Base-by-base conservation (phyloP, 2,113 vertebrate species). In the Clarias batrachus region DNA sequence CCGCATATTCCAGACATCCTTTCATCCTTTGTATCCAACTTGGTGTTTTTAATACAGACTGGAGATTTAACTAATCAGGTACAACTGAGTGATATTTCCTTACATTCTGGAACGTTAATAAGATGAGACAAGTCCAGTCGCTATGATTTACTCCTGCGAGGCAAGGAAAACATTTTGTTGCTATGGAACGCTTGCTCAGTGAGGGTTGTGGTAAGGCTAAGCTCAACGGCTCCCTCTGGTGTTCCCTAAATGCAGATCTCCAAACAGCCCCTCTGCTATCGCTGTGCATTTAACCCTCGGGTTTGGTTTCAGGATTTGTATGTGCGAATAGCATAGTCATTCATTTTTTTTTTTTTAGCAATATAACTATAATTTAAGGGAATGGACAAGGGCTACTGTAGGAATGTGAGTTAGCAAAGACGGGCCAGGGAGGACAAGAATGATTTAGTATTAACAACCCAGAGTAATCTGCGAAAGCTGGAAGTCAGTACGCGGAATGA, bases 171-270 rank as follows among this genome's bases (percentile, higher is more conserved):
- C 2, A 41, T 11, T 1, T 19, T 16, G 57, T 71, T 57, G 60
- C 86, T 87, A 27, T 82, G 70, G 81, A 86, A 83, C 83, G 79
- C 56, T 83, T 85, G 71, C 66, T 21, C 19, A 60, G 81, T 86
- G 92, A 91, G 88, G 91, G 94, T 92, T 90, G 90, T 83, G 89
- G 90, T 93, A 91, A 84, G 85, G 90, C 90, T 62, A 89, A 91
- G 92, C 93, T 91, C 89, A 92, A 90, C 89, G 92, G 91, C 93
- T 94, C 94, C 93, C 93, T 93, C 94, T 92, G 90, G 91, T 92
- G 94, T 92, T 93, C 89, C 70, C 76, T 60, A 79, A 86, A 77
- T 84, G 84, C 89, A 90, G 87, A 83, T 73, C 87, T 86, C 63
- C 76, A 84, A 81, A 86, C 74, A 86, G 76, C 86, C 41, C 84